These are phyloP conservation scores for Danionella cerebrum DNA, from an alignment of 2,113 vertebrate species.

Conservation along the genomic window DNA sequence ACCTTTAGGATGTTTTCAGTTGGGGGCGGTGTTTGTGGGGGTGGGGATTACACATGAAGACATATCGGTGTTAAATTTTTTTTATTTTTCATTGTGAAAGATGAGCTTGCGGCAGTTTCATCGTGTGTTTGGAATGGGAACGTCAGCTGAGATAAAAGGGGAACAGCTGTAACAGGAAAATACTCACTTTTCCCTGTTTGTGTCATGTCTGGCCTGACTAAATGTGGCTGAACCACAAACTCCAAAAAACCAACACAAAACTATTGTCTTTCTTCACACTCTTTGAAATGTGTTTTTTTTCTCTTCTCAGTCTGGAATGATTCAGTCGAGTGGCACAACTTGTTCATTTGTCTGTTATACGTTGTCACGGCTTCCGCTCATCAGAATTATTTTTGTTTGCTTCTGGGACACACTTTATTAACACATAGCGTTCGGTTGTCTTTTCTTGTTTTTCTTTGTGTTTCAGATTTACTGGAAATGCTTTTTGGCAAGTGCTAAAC, in stretches of 20 bases:
- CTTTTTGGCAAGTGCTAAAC: conserved; percentile 53
- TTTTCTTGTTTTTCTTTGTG: conserved; percentile 50
- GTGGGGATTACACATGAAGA: neutral
- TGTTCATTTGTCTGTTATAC: conserved; percentile 37
- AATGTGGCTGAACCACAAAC: conserved; percentile 2
- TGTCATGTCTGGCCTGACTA: conserved; percentile 1
- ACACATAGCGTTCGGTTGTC: conserved; percentile 64
- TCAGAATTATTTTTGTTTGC: too few species aligned
- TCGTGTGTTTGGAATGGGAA: neutral
- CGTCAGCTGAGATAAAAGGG: neutral
- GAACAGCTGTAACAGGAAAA: neutral
- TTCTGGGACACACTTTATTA: conserved; percentile 47
- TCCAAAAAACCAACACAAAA: conserved; percentile 2
- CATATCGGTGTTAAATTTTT: neutral
- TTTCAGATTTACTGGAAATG: conserved; percentile 66
- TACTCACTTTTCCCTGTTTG: neutral
- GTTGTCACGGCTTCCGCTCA: too few species aligned
- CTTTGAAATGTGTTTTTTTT: neutral
- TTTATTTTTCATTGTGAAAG: neutral
- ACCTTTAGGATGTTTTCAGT: too few species aligned
- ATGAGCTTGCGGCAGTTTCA: conserved; percentile 1
- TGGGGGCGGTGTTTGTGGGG: too few species aligned
- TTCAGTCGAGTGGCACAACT: conserved; percentile 49
- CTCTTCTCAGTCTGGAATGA: conserved; percentile 51
- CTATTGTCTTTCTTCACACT: conserved; percentile 1